A percentile compares a stretch with the other conserved stretches of the same genome.
Evolutionary conservation across 2,113 vertebrate species (phyloP).

Genomic region (Eira barbara): DNA sequence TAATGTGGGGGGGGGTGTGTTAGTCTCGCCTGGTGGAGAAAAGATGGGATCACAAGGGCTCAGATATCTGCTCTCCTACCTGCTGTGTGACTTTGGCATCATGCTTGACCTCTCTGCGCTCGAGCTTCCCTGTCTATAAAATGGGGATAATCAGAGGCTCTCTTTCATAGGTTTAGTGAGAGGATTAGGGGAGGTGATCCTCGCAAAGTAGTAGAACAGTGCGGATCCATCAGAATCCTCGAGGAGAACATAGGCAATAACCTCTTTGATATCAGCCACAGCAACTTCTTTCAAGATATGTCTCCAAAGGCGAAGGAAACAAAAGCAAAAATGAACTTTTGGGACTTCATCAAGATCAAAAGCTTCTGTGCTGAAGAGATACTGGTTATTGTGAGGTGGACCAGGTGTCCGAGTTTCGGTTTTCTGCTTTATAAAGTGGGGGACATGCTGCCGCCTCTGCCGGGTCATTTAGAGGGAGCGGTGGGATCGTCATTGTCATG

Average conservation of each 20-base stretch:
- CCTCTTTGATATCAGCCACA: too few relatives aligned
- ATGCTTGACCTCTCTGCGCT: not conserved
- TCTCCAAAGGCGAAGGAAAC: too few relatives aligned
- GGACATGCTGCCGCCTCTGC: rapidly evolving
- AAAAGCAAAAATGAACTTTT: too few relatives aligned
- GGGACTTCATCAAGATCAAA: too few relatives aligned
- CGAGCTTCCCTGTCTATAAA: not conserved
- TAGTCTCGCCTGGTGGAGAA: not conserved
- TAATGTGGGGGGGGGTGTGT: not conserved
- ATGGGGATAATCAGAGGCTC: rapidly evolving
- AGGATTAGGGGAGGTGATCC: rapidly evolving
- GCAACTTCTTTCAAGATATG: too few relatives aligned
- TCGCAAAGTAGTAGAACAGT: rapidly evolving
- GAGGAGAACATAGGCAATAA: too few relatives aligned
- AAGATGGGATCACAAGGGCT: not conserved
- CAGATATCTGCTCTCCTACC: not conserved
- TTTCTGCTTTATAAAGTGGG: not conserved
- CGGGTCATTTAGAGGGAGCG: rapidly evolving
- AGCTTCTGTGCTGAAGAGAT: rapidly evolving
- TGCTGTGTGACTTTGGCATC: not conserved
- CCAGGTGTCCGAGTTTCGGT: not conserved
- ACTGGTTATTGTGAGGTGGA: not conserved
- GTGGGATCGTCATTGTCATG: rapidly evolving
- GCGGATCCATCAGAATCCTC: too few relatives aligned
- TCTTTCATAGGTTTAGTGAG: rapidly evolving